These are phyloP conservation scores for Zaprionus tsacasi DNA, from an alignment of 1,140 invertebrate genomes.

Conservation along the genomic window DNA sequence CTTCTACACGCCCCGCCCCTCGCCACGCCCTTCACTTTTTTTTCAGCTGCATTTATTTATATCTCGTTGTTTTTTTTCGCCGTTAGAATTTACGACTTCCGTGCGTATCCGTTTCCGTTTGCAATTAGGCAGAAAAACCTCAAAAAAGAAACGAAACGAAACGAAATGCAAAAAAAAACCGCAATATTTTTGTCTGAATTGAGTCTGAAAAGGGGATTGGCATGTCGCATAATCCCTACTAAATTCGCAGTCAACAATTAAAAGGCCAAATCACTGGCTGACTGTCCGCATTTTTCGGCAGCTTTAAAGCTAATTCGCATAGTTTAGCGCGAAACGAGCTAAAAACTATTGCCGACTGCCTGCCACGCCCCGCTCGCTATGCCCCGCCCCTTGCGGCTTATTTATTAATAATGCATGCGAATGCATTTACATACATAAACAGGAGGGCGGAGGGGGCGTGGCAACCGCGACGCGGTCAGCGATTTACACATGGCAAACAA, in stretches of 20 bases:
- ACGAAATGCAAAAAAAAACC: background rate
- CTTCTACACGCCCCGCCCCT: background rate
- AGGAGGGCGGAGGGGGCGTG: slow-evolving; percentile 17
- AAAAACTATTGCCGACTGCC: background rate
- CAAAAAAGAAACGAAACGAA: slow-evolving; percentile 13
- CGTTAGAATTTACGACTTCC: slow-evolving; percentile 54
- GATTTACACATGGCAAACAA: slow-evolving; percentile 44
- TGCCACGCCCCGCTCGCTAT: background rate
- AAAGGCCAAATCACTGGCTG: slow-evolving; percentile 1
- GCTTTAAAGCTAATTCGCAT: slow-evolving; percentile 31
- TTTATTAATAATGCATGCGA: slow-evolving; percentile 53
- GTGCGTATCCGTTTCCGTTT: slow-evolving; percentile 64
- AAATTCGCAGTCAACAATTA: background rate
- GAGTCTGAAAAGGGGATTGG: background rate
- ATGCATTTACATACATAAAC: slow-evolving; percentile 40
- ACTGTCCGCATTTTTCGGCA: slow-evolving; percentile 1
- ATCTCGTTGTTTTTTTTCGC: background rate
- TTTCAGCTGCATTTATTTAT: background rate
- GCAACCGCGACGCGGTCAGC: slow-evolving; percentile 28
- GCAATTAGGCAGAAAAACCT: slow-evolving; percentile 52
- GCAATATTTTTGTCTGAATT: background rate
- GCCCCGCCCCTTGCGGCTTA: slow-evolving; percentile 10
- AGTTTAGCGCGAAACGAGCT: slow-evolving; percentile 14
- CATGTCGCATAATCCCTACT: background rate
- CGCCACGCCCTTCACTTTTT: background rate